Evolutionary conservation across 2,888 invertebrate genomes (phyloP).

Genomic region (Drosophila tripunctata): DNA sequence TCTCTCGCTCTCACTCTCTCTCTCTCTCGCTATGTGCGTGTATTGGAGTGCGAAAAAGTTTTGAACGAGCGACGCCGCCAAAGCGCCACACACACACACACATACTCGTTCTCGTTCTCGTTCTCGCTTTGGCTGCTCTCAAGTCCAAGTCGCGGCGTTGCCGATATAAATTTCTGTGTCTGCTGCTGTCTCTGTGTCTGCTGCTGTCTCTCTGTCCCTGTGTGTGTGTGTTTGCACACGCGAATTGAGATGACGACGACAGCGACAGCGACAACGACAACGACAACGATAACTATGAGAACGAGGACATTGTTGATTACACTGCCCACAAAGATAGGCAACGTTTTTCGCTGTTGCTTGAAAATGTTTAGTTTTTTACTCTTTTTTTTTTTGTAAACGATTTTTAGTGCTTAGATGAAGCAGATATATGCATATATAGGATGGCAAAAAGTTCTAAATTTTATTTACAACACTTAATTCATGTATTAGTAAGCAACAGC

Average conservation of each 20-base stretch:
- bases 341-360: not conserved
- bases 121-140: constrained; percentile 3
- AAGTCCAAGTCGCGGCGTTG: constrained; percentile 60
- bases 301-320: constrained; percentile 43
- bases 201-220: constrained; percentile 10
- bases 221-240: constrained; percentile 44
- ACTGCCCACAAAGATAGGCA: constrained; percentile 24
- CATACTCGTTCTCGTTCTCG: constrained; percentile 5
- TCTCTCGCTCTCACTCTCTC: no score
- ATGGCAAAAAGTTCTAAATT: no score
- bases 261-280: constrained; percentile 38
- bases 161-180: constrained; percentile 7
- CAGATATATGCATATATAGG: no score
- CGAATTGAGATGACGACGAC: constrained; percentile 76
- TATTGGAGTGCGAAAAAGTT: constrained; percentile 60
- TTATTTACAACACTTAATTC: no score
- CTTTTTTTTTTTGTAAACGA: no score
- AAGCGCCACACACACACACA: constrained; percentile 32
- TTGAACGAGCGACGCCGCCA: constrained; percentile 61
- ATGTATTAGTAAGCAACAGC: no score
- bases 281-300: constrained; percentile 32
- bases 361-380: no score
- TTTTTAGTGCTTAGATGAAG: not conserved
- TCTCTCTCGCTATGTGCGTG: constrained; percentile 15
- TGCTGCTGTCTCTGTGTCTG: constrained; percentile 9